Conservation (phyloP, 2,888 invertebrate species). For the Andricus quercusramuli region DNA sequence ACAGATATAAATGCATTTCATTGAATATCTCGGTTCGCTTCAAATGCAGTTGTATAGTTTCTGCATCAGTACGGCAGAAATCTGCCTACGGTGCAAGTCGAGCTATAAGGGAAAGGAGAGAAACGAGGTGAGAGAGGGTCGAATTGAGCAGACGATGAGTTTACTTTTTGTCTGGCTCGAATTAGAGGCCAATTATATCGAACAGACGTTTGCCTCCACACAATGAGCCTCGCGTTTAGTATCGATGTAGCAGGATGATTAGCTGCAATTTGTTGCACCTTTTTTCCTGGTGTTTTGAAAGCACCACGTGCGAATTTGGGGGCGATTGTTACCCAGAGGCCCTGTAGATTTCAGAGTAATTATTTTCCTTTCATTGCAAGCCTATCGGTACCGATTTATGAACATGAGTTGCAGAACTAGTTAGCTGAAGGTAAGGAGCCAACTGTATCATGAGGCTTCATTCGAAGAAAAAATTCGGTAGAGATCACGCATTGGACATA, state of each 20-base stretch:
- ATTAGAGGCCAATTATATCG: slow-evolving; percentile 74
- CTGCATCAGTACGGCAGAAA: too few species aligned
- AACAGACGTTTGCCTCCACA: slow-evolving; percentile 72
- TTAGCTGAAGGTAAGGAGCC: slow-evolving; percentile 13
- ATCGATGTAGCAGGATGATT: slow-evolving; percentile 71
- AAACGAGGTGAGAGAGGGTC: slow-evolving; percentile 47
- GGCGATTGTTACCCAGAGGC: slow-evolving; percentile 26
- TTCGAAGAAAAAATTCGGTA: background rate
- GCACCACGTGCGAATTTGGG: slow-evolving; percentile 27
- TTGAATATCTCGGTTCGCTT: too few species aligned
- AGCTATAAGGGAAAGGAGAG: background rate
- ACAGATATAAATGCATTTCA: too few species aligned
- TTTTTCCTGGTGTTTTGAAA: slow-evolving; percentile 56
- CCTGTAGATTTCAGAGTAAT: slow-evolving; percentile 30
- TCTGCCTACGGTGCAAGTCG: background rate
- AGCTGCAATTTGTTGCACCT: slow-evolving; percentile 71
- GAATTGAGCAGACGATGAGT: slow-evolving; percentile 60
- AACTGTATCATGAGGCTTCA: slow-evolving; percentile 16
- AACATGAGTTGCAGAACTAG: slow-evolving; percentile 17
- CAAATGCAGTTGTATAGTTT: too few species aligned
- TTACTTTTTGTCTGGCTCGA: slow-evolving; percentile 64
- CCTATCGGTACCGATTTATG: slow-evolving; percentile 10
- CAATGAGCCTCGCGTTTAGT: slow-evolving; percentile 71
- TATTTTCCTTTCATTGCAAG: slow-evolving; percentile 28
- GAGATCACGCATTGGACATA: background rate